Conservation (phyloP, 2,113 vertebrate genomes). For the Sitta europaea region DNA sequence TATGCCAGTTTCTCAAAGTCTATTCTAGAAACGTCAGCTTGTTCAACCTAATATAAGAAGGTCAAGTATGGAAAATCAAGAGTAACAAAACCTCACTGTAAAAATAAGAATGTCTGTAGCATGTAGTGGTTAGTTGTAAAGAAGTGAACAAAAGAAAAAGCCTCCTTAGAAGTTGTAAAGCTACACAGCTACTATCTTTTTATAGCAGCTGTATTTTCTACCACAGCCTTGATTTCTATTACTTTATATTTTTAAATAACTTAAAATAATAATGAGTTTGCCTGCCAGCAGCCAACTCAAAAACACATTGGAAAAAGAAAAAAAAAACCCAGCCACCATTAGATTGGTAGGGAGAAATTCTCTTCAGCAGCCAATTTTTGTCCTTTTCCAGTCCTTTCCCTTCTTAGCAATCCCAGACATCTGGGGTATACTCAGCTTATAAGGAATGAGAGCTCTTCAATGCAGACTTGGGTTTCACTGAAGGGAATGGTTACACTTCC, state of each 20-base stretch:
- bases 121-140: slow-evolving; percentile 33
- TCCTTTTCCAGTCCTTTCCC: neutral
- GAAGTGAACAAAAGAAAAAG: slow-evolving; percentile 2
- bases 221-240: slow-evolving; percentile 60
- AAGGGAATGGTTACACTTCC: neutral
- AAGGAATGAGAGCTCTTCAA: neutral
- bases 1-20: neutral
- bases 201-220: slow-evolving; percentile 50
- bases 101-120: neutral
- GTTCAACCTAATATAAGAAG: slow-evolving; percentile 33
- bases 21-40: slow-evolving; percentile 4
- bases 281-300: slow-evolving; percentile 88
- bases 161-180: neutral
- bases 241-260: slow-evolving; percentile 65
- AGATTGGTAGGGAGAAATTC: neutral
- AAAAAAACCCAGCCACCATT: neutral
- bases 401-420: neutral
- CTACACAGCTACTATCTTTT: slow-evolving; percentile 28
- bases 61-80: slow-evolving; percentile 3
- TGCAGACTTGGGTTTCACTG: neutral
- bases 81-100: neutral
- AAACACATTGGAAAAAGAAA: slow-evolving; percentile 34
- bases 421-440: neutral
- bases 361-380: neutral
- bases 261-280: slow-evolving; percentile 74